These are phyloP conservation scores for Marmota flaviventris DNA, from an alignment of 2,113 vertebrate species.

Conservation along the genomic window DNA sequence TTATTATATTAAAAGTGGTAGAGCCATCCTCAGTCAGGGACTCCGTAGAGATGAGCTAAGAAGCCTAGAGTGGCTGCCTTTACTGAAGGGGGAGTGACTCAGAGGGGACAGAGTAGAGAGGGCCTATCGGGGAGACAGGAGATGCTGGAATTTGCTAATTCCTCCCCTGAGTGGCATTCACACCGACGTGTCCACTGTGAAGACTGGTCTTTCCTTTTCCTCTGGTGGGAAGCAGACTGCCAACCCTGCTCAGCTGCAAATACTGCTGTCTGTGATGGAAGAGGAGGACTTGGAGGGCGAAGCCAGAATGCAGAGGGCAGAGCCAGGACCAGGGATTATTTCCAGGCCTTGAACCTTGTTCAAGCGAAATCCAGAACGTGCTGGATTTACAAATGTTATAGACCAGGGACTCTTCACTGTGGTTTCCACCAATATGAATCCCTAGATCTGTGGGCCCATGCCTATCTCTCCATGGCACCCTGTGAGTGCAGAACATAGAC, in stretches of 20 bases:
- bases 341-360: too few species aligned
- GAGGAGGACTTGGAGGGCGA: background rate
- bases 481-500: background rate
- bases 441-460: too few species aligned
- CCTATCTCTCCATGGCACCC: background rate
- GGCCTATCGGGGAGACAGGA: accelerated
- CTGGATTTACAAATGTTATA: background rate
- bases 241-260: background rate
- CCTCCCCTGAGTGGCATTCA: background rate
- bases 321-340: background rate
- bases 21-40: background rate
- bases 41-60: background rate
- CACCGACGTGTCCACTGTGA: accelerated
- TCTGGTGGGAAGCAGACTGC: background rate
- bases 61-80: too few species aligned
- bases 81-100: too few species aligned
- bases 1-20: background rate
- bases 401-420: background rate
- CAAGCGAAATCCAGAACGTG: background rate
- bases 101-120: too few species aligned
- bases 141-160: too few species aligned
- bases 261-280: accelerated
- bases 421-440: too few species aligned
- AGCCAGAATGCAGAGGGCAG: background rate
- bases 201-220: background rate